Evolutionary conservation across 2,888 invertebrate genomes (phyloP), one percentile per base, ranked within the genome.

Genomic region (Mantis religiosa): DNA sequence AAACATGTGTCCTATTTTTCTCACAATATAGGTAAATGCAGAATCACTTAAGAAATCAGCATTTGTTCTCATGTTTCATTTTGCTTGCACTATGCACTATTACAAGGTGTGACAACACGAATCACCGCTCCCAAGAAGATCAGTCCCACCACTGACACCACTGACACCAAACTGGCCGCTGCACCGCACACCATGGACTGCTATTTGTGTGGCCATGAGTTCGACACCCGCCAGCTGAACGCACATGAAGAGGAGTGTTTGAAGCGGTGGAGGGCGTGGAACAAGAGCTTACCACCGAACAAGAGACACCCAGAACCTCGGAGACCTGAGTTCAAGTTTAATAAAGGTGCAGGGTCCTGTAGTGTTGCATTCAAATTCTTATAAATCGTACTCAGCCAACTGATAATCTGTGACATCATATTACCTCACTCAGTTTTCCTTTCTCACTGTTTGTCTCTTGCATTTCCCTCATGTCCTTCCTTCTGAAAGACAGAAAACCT

Each of bases 191-290:
- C 92, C 27, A 92, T 94, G 6, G 91, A 93, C 89, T 96, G 96
- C 91, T 95, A 95, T 92, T 94, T 95, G 91, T 96, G 96, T 91
- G 95, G 95, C 6, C 93, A 95, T 85, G 95, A 95, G 91, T 96
- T 96, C 91, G 96, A 96, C 41, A 94, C 94, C 6, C 94, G 94
- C 91, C 95, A 95, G 84, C 95, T 96, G 81, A 93, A 93, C 88
- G 95, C 96, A 90, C 96, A 96, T 92, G 95, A 96, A 91, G 95
- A 95, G 4, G 95, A 96, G 91, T 96, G 96, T 91, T 91, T 96
- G 89, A 94, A 95, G 91, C 95, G 95, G 91, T 95, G 95, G 95
- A 94, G 95, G 30, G n/a, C 47, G 3, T 95, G 95, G 91, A 96
- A 95, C 92, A 94, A 94, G 82, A 93, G 94, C 90, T 92, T 96